Percentiles rank a stretch among this genome's conserved stretches.
Conservation (phyloP, 2,113 vertebrate species). For the Podarcis raffonei region DNA sequence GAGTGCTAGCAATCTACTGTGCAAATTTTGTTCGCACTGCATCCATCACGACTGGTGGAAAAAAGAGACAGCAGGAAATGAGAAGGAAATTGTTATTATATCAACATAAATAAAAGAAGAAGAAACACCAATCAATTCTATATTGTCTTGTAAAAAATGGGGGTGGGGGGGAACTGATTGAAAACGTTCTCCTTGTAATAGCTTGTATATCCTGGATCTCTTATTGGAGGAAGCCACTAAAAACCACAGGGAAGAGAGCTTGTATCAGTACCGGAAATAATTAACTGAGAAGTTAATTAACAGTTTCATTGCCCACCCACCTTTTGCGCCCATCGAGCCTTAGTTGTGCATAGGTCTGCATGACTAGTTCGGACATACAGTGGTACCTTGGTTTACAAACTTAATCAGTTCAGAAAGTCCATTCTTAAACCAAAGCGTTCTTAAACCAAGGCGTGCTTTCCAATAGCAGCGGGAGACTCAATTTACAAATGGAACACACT, state of each 20-base stretch:
- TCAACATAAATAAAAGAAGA: constrained; percentile 60
- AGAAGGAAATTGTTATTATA: constrained; percentile 59
- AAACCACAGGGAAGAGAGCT: not conserved
- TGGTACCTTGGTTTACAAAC: too few relatives aligned
- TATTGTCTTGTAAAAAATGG: not conserved
- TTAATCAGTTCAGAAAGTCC: too few relatives aligned
- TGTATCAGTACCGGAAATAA: not conserved
- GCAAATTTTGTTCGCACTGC: constrained; percentile 54
- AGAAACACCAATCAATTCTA: constrained; percentile 49
- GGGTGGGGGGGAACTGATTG: constrained; percentile 29
- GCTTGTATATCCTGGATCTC: not conserved
- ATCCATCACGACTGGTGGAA: constrained; percentile 69
- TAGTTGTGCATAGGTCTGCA: not conserved
- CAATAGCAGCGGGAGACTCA: too few relatives aligned
- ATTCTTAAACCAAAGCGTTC: too few relatives aligned
- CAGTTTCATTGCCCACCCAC: not conserved
- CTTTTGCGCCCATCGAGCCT: not conserved
- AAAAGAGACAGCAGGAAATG: constrained; percentile 59
- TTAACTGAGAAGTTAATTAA: not conserved
- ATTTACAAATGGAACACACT: too few relatives aligned
- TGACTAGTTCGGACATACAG: not conserved
- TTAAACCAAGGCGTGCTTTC: too few relatives aligned
- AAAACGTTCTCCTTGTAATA: constrained; percentile 42
- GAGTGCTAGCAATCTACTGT: constrained; percentile 67
- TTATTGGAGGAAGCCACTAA: not conserved